Evolutionary conservation across 2,113 vertebrate genomes (phyloP).

Genomic region (Junco hyemalis): DNA sequence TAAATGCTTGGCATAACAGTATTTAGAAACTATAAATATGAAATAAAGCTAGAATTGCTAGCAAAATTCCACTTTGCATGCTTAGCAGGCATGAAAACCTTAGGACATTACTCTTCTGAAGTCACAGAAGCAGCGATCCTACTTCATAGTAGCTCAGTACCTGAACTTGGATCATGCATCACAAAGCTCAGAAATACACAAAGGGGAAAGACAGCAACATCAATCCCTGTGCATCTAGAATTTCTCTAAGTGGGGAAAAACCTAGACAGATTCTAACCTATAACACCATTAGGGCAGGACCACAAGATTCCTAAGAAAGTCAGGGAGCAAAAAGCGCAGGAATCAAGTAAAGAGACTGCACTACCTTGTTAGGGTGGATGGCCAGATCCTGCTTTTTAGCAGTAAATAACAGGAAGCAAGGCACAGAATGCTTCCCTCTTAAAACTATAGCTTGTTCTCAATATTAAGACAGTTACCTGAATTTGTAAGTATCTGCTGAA

Average conservation of each 20-base stretch:
- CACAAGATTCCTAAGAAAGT: background rate
- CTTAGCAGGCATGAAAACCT: background rate
- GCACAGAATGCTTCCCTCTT: background rate
- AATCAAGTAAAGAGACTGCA: background rate
- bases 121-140: background rate
- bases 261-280: background rate
- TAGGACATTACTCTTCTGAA: background rate
- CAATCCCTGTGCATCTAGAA: rapidly evolving
- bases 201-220: background rate
- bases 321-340: background rate
- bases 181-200: background rate
- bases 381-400: background rate
- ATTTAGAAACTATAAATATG: background rate
- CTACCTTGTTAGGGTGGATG: background rate
- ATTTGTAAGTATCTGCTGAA: constrained; percentile 93
- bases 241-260: background rate
- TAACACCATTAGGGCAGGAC: background rate
- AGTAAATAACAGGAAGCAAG: background rate
- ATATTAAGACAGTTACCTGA: constrained; percentile 78
- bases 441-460: background rate
- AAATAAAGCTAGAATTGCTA: background rate
- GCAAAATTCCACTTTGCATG: background rate
- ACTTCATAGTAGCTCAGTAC: background rate
- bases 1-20: background rate
- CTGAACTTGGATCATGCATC: background rate